Conservation (phyloP, 2,888 invertebrate species). For the Rhopalosiphum nymphaeae region DNA sequence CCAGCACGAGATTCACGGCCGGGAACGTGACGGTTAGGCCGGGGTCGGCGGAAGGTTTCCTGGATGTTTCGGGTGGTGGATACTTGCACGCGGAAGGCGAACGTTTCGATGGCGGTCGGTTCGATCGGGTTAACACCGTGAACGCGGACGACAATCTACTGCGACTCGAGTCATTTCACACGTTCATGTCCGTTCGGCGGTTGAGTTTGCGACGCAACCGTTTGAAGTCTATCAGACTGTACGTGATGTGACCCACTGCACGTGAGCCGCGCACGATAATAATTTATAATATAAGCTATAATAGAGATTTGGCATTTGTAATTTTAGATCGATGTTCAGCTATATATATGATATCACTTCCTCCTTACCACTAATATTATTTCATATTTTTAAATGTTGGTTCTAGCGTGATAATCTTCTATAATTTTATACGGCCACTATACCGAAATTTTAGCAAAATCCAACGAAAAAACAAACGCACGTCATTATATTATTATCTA, state of each 20-base stretch:
- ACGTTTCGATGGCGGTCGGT: neutral
- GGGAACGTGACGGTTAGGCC: neutral
- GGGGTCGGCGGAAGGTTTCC: neutral
- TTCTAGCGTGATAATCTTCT: too few relatives aligned
- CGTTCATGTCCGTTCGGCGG: conserved; percentile 16
- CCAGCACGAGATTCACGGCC: neutral
- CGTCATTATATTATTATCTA: too few relatives aligned
- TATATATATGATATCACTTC: too few relatives aligned
- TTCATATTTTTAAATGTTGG: too few relatives aligned
- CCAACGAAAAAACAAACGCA: too few relatives aligned
- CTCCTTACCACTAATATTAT: too few relatives aligned
- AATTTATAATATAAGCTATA: too few relatives aligned
- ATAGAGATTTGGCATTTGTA: too few relatives aligned
- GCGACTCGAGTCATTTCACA: conserved; percentile 2
- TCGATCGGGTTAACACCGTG: conserved; percentile 6
- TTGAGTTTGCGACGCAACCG: conserved; percentile 39
- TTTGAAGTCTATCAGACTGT: conserved; percentile 32
- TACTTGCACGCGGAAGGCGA: conserved; percentile 34
- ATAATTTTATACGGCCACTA: too few relatives aligned
- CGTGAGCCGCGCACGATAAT: neutral
- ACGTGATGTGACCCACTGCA: neutral
- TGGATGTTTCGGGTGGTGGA: conserved; percentile 39
- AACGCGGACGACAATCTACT: conserved; percentile 36
- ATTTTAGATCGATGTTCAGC: too few relatives aligned
- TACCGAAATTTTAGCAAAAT: too few relatives aligned